Conservation (phyloP, 2,113 vertebrate species). For the Epinephelus lanceolatus region DNA sequence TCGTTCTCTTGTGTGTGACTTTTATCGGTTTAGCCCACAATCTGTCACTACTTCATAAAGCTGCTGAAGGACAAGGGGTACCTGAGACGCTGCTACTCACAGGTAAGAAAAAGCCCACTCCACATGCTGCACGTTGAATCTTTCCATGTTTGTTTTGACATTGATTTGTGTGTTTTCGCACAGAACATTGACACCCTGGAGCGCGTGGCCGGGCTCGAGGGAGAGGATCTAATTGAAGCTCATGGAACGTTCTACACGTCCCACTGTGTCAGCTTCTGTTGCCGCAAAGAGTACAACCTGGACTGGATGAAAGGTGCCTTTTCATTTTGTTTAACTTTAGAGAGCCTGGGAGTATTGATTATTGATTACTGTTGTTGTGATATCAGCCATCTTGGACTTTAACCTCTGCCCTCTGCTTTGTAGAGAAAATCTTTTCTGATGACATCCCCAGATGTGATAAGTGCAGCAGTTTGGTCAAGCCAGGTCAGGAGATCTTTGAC, state of each 20-base stretch:
- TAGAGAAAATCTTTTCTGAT: constrained; percentile 92
- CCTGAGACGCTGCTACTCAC: constrained; percentile 91
- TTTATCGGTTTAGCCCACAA: constrained; percentile 85
- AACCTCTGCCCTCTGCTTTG: constrained; percentile 18
- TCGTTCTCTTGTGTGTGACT: not conserved
- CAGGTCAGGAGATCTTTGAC: constrained; percentile 83
- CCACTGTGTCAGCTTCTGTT: constrained; percentile 87
- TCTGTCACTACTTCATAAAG: constrained; percentile 94
- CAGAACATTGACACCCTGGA: constrained; percentile 96
- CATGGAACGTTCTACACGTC: constrained; percentile 93
- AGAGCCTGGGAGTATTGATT: not conserved
- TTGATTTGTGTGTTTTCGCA: not conserved
- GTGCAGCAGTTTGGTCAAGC: constrained; percentile 91
- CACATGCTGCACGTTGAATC: not conserved
- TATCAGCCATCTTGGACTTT: not conserved
- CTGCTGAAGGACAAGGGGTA: constrained; percentile 92
- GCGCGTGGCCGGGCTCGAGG: constrained; percentile 88
- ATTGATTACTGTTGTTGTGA: not conserved
- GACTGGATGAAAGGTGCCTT: constrained; percentile 93
- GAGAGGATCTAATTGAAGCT: constrained; percentile 91
- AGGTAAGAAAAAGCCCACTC: constrained; percentile 79
- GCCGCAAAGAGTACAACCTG: constrained; percentile 86
- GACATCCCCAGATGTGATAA: constrained; percentile 89
- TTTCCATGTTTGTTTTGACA: not conserved
- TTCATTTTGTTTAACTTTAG: not conserved